phyloP scores from a whole-genome alignment of 2,888 invertebrate species.

The Allolobophora icterica region DNA sequence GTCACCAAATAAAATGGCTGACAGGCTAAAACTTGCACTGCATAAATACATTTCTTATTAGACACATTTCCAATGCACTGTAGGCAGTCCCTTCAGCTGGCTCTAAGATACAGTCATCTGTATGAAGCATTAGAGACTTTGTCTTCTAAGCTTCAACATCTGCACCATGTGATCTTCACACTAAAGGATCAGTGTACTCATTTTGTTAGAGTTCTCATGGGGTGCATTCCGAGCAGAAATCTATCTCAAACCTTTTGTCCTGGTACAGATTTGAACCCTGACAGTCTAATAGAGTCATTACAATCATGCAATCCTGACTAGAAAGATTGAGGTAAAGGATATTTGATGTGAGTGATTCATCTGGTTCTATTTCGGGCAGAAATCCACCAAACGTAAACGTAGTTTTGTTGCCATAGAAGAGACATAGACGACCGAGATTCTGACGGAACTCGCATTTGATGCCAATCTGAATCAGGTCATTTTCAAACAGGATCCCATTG shows the following conservation, averaged over 20 bases:
- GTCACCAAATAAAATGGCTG: not conserved
- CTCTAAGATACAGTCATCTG: too few relatives aligned
- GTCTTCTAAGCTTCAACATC: not conserved
- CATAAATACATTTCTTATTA: not conserved
- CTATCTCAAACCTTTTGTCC: not conserved
- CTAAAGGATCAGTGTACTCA: too few relatives aligned
- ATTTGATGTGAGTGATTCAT: conserved; percentile 59
- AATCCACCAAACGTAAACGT: conserved; percentile 33
- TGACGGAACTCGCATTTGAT: conserved; percentile 96
- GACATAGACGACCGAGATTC: conserved; percentile 90
- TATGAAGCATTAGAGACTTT: not conserved
- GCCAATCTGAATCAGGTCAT: conserved; percentile 91
- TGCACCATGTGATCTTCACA: not conserved
- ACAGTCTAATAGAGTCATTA: not conserved
- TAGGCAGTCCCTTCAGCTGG: too few relatives aligned
- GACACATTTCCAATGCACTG: too few relatives aligned
- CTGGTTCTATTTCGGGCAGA: conserved; percentile 28
- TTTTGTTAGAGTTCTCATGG: too few relatives aligned
- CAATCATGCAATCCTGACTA: not conserved
- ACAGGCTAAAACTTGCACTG: not conserved
- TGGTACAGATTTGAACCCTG: not conserved
- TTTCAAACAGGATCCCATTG: conserved; percentile 97
- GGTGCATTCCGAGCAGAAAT: not conserved
- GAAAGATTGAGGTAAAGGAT: not conserved
- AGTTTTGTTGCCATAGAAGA: conserved; percentile 94